Evolutionary conservation across 2,113 vertebrate genomes (phyloP).

Genomic region (Hassar affinis): DNA sequence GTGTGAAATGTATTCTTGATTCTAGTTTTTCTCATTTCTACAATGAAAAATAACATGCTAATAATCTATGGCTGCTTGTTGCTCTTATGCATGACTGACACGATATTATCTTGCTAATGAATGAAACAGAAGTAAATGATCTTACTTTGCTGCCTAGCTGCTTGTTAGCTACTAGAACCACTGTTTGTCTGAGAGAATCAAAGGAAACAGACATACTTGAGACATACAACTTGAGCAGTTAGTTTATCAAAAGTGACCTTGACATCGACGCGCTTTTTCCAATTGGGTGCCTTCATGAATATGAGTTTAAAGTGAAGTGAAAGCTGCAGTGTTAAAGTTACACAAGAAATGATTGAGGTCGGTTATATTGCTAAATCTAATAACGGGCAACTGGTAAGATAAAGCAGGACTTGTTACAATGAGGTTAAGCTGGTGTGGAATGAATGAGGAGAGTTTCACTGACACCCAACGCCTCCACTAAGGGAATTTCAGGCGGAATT

Average conservation of each 20-base stretch:
- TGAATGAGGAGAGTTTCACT: not conserved
- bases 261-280: not conserved
- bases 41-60: too few species aligned
- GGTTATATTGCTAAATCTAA: not conserved
- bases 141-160: not conserved
- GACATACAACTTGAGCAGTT: too few species aligned
- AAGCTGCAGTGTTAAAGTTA: not conserved
- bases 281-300: not conserved
- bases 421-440: not conserved
- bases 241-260: not conserved
- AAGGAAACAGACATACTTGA: not conserved
- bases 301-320: not conserved
- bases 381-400: not conserved
- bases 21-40: not conserved
- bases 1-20: too few species aligned
- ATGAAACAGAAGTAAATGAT: not conserved
- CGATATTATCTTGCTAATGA: not conserved
- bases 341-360: not conserved
- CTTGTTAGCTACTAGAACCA: not conserved
- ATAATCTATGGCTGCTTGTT: too few species aligned
- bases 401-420: not conserved
- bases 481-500: not conserved
- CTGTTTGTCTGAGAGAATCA: too few species aligned
- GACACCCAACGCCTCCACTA: not conserved
- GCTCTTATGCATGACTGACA: not conserved